These are phyloP conservation scores for Bombus haemorrhoidalis DNA, from an alignment of 1,140 invertebrate genomes.

Conservation along the genomic window DNA sequence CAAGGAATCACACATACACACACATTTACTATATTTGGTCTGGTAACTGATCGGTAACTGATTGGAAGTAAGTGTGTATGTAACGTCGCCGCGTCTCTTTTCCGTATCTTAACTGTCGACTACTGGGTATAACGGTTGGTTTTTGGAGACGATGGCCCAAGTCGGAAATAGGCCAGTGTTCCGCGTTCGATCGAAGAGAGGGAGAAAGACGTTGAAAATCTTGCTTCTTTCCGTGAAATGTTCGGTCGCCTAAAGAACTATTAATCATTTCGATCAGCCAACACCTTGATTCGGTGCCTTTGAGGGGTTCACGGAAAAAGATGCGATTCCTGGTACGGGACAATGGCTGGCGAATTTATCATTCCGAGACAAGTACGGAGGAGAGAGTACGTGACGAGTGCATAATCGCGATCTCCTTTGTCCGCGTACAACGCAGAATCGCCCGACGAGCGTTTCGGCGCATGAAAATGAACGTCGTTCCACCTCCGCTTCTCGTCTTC, in stretches of 20 bases:
- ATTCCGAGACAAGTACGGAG: conserved; percentile 33
- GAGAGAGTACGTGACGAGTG: conserved; percentile 50
- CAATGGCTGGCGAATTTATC: conserved; percentile 50
- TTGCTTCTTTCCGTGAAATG: not conserved
- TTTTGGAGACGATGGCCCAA: too few relatives aligned
- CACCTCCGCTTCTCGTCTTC: not conserved
- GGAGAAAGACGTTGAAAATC: not conserved
- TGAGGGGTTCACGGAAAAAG: conserved; percentile 27
- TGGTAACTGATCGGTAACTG: too few relatives aligned
- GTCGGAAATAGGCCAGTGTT: too few relatives aligned
- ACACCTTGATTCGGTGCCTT: conserved; percentile 37
- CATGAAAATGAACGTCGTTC: conserved; percentile 38
- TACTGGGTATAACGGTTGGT: too few relatives aligned
- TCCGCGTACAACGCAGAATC: conserved; percentile 20
- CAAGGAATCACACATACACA: too few relatives aligned
- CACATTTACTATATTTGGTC: too few relatives aligned
- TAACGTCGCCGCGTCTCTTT: too few relatives aligned
- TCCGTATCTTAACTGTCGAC: too few relatives aligned
- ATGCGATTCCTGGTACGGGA: conserved; percentile 32
- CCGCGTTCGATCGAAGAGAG: too few relatives aligned
- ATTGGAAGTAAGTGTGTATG: too few relatives aligned
- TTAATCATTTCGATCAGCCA: conserved; percentile 36
- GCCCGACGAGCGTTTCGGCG: conserved; percentile 33
- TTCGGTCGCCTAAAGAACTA: conserved; percentile 11
- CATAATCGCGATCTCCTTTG: conserved; percentile 55